Percentiles rank a stretch among this genome's conserved stretches.
phyloP scores from a whole-genome alignment of 2,888 invertebrate species.

The Sesia bembeciformis region DNA sequence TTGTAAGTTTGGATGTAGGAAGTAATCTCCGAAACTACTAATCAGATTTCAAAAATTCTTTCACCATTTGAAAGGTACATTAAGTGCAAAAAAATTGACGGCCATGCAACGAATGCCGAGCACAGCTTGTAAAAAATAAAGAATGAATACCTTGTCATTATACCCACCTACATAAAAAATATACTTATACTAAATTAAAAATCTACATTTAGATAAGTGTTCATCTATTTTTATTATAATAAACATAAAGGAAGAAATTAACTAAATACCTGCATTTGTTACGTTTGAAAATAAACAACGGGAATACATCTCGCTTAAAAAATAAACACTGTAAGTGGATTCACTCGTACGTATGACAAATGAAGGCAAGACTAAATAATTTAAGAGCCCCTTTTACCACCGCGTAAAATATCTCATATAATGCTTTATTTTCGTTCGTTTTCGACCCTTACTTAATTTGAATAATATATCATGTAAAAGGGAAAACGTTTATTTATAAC shows the following conservation, averaged over 20 bases:
- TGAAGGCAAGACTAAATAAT: constrained; percentile 9
- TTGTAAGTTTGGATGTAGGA: too few relatives aligned
- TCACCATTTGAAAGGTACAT: too few relatives aligned
- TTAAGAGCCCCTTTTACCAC: constrained; percentile 21
- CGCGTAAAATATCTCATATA: constrained; percentile 35
- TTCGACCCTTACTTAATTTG: constrained; percentile 21
- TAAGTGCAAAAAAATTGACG: too few relatives aligned
- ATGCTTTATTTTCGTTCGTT: constrained; percentile 27
- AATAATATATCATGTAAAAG: constrained; percentile 27
- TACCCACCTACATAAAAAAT: too few relatives aligned
- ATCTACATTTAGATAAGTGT: too few relatives aligned
- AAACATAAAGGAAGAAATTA: background rate
- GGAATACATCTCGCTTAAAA: constrained; percentile 16
- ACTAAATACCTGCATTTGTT: background rate
- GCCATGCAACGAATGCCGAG: too few relatives aligned
- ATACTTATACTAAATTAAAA: too few relatives aligned
- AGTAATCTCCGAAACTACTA: too few relatives aligned
- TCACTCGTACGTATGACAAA: constrained; percentile 31
- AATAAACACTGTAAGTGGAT: constrained; percentile 37
- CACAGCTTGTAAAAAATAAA: too few relatives aligned
- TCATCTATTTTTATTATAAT: background rate
- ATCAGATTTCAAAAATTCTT: too few relatives aligned
- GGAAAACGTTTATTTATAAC: too few relatives aligned
- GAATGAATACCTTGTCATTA: too few relatives aligned
- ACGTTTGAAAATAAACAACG: background rate